Conservation (phyloP, 2,797 vertebrate species). For the Pitangus sulphuratus region DNA sequence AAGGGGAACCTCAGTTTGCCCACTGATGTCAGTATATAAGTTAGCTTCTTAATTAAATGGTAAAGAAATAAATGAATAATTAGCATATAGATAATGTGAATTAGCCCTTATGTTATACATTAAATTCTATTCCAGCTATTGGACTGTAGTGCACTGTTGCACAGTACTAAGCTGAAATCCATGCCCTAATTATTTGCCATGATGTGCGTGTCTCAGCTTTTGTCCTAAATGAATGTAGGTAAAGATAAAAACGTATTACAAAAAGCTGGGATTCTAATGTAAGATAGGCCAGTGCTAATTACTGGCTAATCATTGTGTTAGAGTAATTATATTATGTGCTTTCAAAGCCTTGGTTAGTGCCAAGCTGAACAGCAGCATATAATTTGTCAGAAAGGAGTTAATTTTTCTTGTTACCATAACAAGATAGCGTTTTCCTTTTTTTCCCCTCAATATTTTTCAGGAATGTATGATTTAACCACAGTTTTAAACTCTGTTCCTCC, state of each 20-base stretch:
- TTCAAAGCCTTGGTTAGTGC: slow-evolving; percentile 39
- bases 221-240: slow-evolving; percentile 49
- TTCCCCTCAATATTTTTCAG: background rate
- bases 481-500: background rate
- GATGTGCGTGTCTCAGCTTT: slow-evolving; percentile 47
- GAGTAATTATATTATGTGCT: slow-evolving; percentile 66
- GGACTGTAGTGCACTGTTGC: background rate
- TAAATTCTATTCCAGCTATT: background rate
- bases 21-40: background rate
- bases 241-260: slow-evolving; percentile 63
- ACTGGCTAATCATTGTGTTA: slow-evolving; percentile 67
- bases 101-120: background rate
- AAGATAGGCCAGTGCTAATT: slow-evolving; percentile 70
- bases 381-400: slow-evolving; percentile 63
- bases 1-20: background rate
- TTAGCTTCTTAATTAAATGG: slow-evolving; percentile 5
- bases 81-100: slow-evolving; percentile 24
- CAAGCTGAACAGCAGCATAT: slow-evolving; percentile 5
- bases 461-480: background rate
- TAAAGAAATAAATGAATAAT: slow-evolving; percentile 47
- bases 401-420: slow-evolving; percentile 28
- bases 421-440: background rate
- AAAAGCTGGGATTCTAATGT: slow-evolving; percentile 52
- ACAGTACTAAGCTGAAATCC: slow-evolving; percentile 53
- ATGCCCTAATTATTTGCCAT: slow-evolving; percentile 51